Evolutionary conservation across 2,888 invertebrate genomes (phyloP).

Genomic region (Microdon myrmicae): DNA sequence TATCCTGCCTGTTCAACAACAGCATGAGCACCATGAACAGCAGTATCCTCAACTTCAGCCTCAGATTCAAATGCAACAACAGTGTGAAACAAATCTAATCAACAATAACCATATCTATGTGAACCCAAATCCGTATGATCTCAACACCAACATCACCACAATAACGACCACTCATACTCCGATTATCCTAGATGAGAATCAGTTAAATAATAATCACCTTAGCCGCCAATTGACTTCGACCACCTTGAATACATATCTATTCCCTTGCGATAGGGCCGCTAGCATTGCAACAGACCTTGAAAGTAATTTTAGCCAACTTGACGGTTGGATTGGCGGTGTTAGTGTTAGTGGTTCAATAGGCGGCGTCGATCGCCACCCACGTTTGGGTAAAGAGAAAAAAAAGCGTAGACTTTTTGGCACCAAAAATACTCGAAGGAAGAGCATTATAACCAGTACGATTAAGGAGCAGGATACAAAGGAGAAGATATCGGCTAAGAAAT

Average conservation of each 20-base stretch:
- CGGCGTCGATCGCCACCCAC: conserved; percentile 20
- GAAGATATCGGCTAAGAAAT: conserved; percentile 62
- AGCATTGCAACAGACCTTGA: conserved; percentile 63
- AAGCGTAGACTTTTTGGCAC: conserved; percentile 49
- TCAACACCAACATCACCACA: conserved; percentile 59
- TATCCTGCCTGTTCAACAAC: conserved; percentile 41
- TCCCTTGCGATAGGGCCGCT: conserved; percentile 61
- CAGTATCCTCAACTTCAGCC: conserved; percentile 25
- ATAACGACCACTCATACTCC: conserved; percentile 53
- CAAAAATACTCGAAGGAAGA: conserved; percentile 29
- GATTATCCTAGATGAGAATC: conserved; percentile 54
- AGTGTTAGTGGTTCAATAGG: conserved; percentile 51
- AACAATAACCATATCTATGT: conserved; percentile 65
- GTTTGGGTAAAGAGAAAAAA: conserved; percentile 31
- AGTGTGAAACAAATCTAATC: conserved; percentile 49
- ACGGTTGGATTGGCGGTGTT: conserved; percentile 59
- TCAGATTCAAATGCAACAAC: conserved; percentile 48
- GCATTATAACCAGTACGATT: conserved; percentile 22
- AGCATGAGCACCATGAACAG: conserved; percentile 33
- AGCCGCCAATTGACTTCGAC: conserved; percentile 60
- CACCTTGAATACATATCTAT: conserved; percentile 65
- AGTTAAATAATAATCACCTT: conserved; percentile 55
- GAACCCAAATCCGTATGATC: conserved; percentile 64
- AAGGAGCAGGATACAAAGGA: conserved; percentile 43
- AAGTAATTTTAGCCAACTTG: conserved; percentile 65